Evolutionary conservation across 2,113 vertebrate species (phyloP).

Genomic region (Prunella himalayana): DNA sequence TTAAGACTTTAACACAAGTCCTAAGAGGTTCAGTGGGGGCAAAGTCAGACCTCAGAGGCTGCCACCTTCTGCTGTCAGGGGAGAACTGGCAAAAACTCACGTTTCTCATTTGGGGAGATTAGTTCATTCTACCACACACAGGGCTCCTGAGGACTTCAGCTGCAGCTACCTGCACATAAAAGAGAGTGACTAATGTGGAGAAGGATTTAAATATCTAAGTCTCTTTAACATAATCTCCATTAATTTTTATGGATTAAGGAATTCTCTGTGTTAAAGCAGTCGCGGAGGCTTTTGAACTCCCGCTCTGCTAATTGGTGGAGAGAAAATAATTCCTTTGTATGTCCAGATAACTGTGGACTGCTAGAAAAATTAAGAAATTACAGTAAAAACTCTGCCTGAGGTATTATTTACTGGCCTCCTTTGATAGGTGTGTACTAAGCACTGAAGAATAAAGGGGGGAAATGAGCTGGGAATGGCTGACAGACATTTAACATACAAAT

Average conservation of each 20-base stretch:
- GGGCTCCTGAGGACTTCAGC: not conserved
- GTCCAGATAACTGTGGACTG: constrained; percentile 2
- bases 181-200: not conserved
- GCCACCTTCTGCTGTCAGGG: not conserved
- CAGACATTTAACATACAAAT: not conserved
- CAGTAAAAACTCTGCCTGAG: not conserved
- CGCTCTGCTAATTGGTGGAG: constrained; percentile 15
- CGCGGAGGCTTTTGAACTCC: not conserved
- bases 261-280: constrained; percentile 7
- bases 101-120: constrained; percentile 1
- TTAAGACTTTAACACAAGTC: not conserved
- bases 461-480: not conserved
- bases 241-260: constrained; percentile 55
- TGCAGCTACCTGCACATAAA: constrained; percentile 18
- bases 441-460: not conserved
- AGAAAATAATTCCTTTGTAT: constrained; percentile 34
- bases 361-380: constrained; percentile 10
- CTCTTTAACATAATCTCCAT: constrained; percentile 39
- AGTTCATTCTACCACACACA: not conserved
- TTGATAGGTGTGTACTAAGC: not conserved
- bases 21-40: not conserved
- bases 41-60: not conserved
- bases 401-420: not conserved
- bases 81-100: not conserved
- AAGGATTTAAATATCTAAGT: constrained; percentile 54